Evolutionary conservation across 1,140 invertebrate species (phyloP), one percentile per base, ranked within the genome.

Genomic region (Euura saliciscinereae): DNA sequence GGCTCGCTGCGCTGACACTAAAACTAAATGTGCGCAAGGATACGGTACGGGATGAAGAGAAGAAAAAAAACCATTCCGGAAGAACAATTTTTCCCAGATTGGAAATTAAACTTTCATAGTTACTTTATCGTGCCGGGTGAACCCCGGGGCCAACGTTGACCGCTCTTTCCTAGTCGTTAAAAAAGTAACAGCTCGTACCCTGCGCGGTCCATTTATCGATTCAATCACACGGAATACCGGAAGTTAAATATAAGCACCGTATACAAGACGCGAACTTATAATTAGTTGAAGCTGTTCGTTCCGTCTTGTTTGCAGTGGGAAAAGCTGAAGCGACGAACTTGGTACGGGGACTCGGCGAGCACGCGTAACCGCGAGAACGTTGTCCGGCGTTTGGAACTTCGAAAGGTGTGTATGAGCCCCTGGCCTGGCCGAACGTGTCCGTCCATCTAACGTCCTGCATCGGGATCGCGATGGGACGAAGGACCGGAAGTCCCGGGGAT

Each of bases 291-390:
- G 65, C 74, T 51, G 73, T 75, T 77, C 72, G 28, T 66, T 80
- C 43, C 78, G 78, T 80, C 28, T 77, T 82, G 75, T 79, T 79
- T 81, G 46, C 78, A 82, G 80, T 78, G 77, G 75, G 79, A 81
- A 75, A 75, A 75, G 71, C 76, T 83, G 72, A 78, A 77, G 75
- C 76, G 80, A 66, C 77, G 76, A 44, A 79, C 76, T 71, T 80
- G 76, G 66, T 82, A 82, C 75, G 81, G 81, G 13, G 77, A 83
- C 65, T 76, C 76, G 10, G 81, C 76, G 73, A 83, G 80, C 51
- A 77, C 74, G 13, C 74, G 76, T 42, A 83, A 83, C 76, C 77
- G 78, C 10, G 71, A 77, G 42, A 74, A 75, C 68, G 79, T 81
- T 69, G 28, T 76, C 65, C 68, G 75, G 10, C 73, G 46, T 64